Evolutionary conservation across 2,888 invertebrate species (phyloP).

Genomic region (Cactoblastis cactorum): DNA sequence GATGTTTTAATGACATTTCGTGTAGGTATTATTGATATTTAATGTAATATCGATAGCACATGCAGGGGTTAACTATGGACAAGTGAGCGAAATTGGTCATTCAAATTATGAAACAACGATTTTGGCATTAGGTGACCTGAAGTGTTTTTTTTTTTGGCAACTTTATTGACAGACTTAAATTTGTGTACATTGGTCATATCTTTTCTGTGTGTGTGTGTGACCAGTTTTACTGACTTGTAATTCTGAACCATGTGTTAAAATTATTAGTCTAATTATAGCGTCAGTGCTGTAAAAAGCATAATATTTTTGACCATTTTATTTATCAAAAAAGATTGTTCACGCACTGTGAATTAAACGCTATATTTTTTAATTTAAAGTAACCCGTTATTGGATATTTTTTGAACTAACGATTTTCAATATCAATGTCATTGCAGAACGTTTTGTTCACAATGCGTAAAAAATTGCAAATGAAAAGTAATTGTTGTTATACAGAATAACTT

Average conservation of each 20-base stretch:
- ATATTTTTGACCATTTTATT: background rate
- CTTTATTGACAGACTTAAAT: too few relatives aligned
- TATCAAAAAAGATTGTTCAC: background rate
- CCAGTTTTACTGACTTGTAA: background rate
- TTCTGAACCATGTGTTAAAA: background rate
- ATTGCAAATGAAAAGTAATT: background rate
- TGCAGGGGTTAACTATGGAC: background rate
- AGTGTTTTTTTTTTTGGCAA: too few relatives aligned
- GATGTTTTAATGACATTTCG: background rate
- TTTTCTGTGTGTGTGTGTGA: too few relatives aligned
- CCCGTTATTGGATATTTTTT: too few relatives aligned
- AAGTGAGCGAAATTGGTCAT: background rate
- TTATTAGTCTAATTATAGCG: background rate
- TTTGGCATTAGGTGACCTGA: too few relatives aligned
- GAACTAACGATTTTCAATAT: background rate
- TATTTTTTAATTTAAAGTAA: background rate
- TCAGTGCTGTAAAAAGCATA: background rate
- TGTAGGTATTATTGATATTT: background rate
- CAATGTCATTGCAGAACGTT: background rate
- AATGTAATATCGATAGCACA: background rate
- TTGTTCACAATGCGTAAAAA: background rate
- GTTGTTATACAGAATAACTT: background rate
- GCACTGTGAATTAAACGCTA: background rate
- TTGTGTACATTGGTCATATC: too few relatives aligned
- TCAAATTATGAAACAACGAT: background rate